These are phyloP conservation scores for Columba janthina DNA, from an alignment of 2,113 vertebrate genomes.

Conservation along the genomic window DNA sequence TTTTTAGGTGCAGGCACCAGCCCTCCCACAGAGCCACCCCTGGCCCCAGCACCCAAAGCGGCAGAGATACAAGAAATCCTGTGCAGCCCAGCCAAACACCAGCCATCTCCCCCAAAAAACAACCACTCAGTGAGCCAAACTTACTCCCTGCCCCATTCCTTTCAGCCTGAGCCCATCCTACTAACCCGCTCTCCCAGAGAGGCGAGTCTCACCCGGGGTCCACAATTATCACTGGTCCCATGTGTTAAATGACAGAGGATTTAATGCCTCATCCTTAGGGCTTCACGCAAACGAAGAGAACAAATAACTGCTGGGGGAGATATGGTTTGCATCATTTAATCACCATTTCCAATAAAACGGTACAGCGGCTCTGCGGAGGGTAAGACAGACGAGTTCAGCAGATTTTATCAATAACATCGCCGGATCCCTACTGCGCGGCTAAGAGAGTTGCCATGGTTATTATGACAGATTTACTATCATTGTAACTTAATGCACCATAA, in stretches of 20 bases:
- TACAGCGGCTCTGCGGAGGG: slow-evolving; percentile 48
- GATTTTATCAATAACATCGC: slow-evolving; percentile 71
- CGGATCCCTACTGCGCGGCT: slow-evolving; percentile 42
- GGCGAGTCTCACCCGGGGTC: background rate
- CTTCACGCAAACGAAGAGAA: background rate
- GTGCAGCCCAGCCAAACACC: background rate
- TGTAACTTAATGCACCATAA: slow-evolving; percentile 62
- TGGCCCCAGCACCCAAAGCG: background rate
- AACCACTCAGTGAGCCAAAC: fast-evolving
- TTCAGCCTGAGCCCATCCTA: background rate
- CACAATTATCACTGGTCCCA: background rate
- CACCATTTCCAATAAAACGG: slow-evolving; percentile 41
- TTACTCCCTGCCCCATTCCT: fast-evolving
- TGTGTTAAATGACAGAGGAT: background rate
- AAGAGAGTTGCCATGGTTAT: slow-evolving; percentile 70
- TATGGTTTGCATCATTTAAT: slow-evolving; percentile 68
- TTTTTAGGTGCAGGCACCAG: background rate
- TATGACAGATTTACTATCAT: slow-evolving; percentile 72
- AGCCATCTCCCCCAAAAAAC: background rate
- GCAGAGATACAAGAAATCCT: background rate
- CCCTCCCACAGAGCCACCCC: background rate
- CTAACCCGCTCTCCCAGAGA: background rate
- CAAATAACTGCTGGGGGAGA: slow-evolving; percentile 47
- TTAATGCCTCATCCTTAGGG: background rate
- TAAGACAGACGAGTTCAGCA: slow-evolving; percentile 65